Evolutionary conservation across 92 coral and sea anemone genomes (phyloP).

Genomic region (Parazoanthus atlanticus): DNA sequence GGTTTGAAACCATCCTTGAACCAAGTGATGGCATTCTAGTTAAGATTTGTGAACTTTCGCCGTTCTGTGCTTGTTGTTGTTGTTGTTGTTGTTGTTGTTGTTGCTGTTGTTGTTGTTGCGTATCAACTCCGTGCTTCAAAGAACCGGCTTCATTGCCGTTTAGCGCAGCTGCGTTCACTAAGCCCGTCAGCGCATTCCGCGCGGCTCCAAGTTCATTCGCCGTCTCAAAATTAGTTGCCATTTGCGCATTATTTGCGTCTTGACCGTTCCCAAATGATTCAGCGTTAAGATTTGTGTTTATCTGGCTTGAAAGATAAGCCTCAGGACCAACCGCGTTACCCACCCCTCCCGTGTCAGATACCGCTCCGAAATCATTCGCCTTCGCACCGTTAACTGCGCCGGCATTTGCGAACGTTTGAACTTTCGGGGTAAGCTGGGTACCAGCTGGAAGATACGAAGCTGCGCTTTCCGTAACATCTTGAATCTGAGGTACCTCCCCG

Average conservation of each 20-base stretch:
- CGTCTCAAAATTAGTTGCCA: neutral
- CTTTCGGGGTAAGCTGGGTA: neutral
- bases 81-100: too few relatives aligned
- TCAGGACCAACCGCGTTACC: neutral
- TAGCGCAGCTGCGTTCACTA: neutral
- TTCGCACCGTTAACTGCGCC: neutral
- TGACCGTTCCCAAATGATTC: constrained; percentile 11
- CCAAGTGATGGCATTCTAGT: constrained; percentile 3
- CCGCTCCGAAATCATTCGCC: neutral
- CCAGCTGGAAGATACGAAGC: constrained; percentile 8
- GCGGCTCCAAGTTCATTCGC: neutral
- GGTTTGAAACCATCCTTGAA: neutral
- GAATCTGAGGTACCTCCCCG: neutral
- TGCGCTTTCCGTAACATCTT: constrained; percentile 21
- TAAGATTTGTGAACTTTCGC: neutral
- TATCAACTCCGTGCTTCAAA: neutral
- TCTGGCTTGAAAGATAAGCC: neutral
- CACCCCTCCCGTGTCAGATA: neutral
- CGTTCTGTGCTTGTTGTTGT: neutral
- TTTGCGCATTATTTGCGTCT: neutral
- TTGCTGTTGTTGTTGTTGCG: neutral
- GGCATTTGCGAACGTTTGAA: neutral
- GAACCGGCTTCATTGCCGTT: constrained; percentile 6
- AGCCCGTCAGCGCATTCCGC: neutral
- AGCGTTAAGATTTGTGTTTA: neutral